Conservation (phyloP, 92 coral and sea anemone species). For the Epizoanthus scotinus region DNA sequence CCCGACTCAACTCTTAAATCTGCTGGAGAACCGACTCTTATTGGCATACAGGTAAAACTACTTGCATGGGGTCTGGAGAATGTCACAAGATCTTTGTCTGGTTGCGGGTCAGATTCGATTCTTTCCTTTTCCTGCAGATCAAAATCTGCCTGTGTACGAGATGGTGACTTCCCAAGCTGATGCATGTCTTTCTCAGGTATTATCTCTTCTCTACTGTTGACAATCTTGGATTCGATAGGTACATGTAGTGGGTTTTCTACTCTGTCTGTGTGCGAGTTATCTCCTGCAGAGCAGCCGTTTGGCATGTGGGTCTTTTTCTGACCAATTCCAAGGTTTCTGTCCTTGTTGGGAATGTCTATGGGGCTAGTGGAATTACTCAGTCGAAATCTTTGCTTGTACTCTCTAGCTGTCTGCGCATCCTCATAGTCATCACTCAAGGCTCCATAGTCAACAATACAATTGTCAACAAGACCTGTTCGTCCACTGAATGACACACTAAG, state of each 20-base stretch:
- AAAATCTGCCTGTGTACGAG: neutral
- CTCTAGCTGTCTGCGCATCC: constrained; percentile 36
- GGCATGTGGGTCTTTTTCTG: neutral
- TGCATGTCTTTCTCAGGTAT: neutral
- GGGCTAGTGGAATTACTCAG: constrained; percentile 16
- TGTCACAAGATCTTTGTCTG: neutral
- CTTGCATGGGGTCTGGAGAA: neutral
- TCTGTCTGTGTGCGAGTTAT: neutral
- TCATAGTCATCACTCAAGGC: constrained; percentile 42
- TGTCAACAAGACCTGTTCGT: neutral
- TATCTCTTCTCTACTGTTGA: neutral
- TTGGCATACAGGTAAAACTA: constrained; percentile 22
- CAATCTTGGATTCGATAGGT: neutral
- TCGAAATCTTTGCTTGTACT: constrained; percentile 34
- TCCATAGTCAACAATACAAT: constrained; percentile 9
- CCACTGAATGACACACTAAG: constrained; percentile 28
- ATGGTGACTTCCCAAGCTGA: neutral
- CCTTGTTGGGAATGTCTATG: neutral
- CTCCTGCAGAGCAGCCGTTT: neutral
- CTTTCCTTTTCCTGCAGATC: neutral
- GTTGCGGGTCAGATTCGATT: constrained; percentile 3
- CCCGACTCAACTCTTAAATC: neutral
- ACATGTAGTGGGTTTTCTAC: neutral
- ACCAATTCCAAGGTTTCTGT: neutral
- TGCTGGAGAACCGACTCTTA: constrained; percentile 1